Conservation (phyloP, 2,797 vertebrate species). For the Gymnoscopelus microlampas region DNA sequence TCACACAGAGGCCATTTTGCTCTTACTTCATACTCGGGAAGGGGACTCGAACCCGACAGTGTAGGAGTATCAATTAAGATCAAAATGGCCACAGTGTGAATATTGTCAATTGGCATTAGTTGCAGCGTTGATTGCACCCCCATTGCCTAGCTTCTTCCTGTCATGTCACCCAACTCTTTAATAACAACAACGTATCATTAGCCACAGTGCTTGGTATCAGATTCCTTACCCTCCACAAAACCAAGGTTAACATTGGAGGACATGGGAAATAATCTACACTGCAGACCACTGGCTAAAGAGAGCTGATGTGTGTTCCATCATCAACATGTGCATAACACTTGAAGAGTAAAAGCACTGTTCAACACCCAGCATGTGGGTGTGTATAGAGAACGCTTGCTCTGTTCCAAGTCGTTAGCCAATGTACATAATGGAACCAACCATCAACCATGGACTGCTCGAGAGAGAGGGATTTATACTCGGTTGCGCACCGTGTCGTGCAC, state of each 20-base stretch:
- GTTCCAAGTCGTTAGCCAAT: conserved; percentile 38
- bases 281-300: conserved; percentile 19
- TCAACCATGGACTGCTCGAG: too few species aligned
- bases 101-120: too few species aligned
- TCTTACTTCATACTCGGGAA: too few species aligned
- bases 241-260: not conserved
- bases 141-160: not conserved
- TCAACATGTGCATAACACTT: conserved; percentile 39
- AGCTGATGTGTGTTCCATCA: conserved; percentile 26
- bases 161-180: not conserved
- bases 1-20: too few species aligned
- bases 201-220: not conserved
- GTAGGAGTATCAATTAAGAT: not conserved
- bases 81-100: too few species aligned
- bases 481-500: not conserved
- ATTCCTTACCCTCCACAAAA: not conserved
- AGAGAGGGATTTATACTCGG: too few species aligned
- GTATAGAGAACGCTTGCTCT: conserved; percentile 18
- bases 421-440: conserved; percentile 42
- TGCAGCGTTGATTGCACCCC: too few species aligned
- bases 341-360: not conserved
- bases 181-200: too few species aligned
- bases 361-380: not conserved
- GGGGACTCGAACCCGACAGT: not conserved
- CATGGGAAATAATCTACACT: conserved; percentile 14